Conservation (phyloP, 2,113 vertebrate genomes). For the Irena cyanogastra region DNA sequence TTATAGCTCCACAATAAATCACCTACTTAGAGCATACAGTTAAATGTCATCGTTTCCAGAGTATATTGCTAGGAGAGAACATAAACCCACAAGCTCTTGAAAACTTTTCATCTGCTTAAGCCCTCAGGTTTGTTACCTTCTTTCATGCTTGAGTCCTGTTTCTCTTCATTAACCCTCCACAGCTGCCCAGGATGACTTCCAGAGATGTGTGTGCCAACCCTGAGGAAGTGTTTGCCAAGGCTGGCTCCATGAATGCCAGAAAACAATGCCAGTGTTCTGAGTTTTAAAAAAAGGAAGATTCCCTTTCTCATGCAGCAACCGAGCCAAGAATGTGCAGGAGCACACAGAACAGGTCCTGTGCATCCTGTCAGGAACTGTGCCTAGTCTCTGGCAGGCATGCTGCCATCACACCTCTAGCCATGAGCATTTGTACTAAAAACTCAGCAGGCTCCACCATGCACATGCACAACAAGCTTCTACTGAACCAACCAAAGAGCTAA, state of each 20-base stretch:
- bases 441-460: not conserved
- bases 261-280: not conserved
- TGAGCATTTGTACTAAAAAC: not conserved
- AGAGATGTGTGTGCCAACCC: fast-evolving
- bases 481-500: not conserved
- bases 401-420: not conserved
- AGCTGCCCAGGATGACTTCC: not conserved
- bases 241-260: not conserved
- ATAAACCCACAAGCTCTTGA: not conserved
- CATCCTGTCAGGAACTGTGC: not conserved
- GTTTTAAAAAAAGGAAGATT: not conserved
- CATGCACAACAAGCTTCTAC: not conserved
- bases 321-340: not conserved
- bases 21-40: not conserved
- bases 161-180: not conserved
- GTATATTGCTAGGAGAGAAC: not conserved
- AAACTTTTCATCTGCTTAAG: not conserved
- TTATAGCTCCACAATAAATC: not conserved
- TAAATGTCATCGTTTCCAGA: not conserved
- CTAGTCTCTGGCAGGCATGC: not conserved
- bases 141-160: not conserved
- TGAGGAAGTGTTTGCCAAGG: not conserved
- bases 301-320: not conserved
- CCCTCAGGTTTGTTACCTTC: not conserved
- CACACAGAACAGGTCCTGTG: not conserved